Evolutionary conservation across 2,797 vertebrate genomes (phyloP), one percentile per base, ranked within the genome.

Genomic region (Neosilurus mollespiculum): DNA sequence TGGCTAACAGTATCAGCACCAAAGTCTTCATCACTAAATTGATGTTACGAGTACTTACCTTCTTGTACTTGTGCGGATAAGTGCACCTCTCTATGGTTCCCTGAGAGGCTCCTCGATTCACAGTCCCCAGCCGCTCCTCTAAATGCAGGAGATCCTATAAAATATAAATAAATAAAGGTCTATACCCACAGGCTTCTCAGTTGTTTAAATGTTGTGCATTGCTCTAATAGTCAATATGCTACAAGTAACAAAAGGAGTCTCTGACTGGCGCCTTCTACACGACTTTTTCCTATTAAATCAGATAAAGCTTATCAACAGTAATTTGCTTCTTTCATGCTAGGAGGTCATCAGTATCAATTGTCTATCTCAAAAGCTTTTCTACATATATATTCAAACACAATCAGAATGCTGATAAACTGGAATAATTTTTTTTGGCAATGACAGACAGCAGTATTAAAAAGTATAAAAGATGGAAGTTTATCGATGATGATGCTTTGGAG

Each of bases 11-110:
- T 11, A 18, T 67, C 61, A 24, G 14, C 51, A 70, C 18, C 30
- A 70, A 0, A 11, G 9, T 0, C 56, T 49, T 22, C 73, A 51
- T 78, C 22, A 26, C 12, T 24, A 15, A 24, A 61, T 0, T 9
- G 20, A 62, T 0, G 10, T 8, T 15, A 15, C 2, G 54, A 53
- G 86, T 53, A 15, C 95, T 96, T 92, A 99, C 98, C 97, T 99
- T 99, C 91, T 99, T 99, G 90, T 99, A 99, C 91, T 99, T 99
- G 95, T 99, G 98, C 90, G 98, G 98, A 86, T 99, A 99, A 87
- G 98, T 99, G 94, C 98, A 99, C 95, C 98, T 97, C 96, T 99
- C 98, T 94, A 99, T 99, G 90, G 98, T 99, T 93, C 97, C 97
- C 96, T 99, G 98, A 92, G 98, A 98, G 90, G 98, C 98, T 90